Evolutionary conservation across 2,888 invertebrate species (phyloP), one percentile per base, ranked within the genome.

Genomic region (Himalopsyche kuldschensis): DNA sequence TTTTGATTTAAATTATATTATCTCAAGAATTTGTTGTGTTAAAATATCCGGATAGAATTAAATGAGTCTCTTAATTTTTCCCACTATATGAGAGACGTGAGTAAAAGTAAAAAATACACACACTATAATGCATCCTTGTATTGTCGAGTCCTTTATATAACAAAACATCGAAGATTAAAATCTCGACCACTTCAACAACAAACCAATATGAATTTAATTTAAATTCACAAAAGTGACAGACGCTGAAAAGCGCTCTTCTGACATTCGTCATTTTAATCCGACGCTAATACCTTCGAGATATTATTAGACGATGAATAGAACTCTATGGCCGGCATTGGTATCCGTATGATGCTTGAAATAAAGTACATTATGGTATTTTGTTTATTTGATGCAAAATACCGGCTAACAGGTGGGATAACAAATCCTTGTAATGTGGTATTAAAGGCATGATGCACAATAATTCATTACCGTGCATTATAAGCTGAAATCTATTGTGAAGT

Each of bases 181-280:
- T 55, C 55, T 55, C 20, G 24, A 24, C 55, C 55, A 6, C 20
- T 20, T 24, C 55, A 55, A 55, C 55, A 55, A 55, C 55, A 55
- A 20, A 55, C 55, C 55, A 1, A 55, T 77, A 35, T 48, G 35
- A 83, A 75, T 81, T 84, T 82, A 79, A 84, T 82, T 84, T 84
- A 79, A 85, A 85, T 82, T 76, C 76, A 82, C 47, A 78, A 63
- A 30, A 78, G 78, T 82, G 78, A 78, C 46, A 78, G 78, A 46
- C 31, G 78, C 35, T 30, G 78, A 46, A 78, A 82, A 79, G 79
- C 30, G 69, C 75, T 46, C 80, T 69, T 69, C 84, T 78, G 84
- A 84, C 82, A 79, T 79, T 78, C 78, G 82, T 85, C 82, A 83
- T 78, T 76, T 27, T 85, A 85, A 85, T 82, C 85, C 78, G 85